These are phyloP conservation scores for Lordiphosa collinella DNA, from an alignment of 1,140 invertebrate genomes.

Conservation along the genomic window DNA sequence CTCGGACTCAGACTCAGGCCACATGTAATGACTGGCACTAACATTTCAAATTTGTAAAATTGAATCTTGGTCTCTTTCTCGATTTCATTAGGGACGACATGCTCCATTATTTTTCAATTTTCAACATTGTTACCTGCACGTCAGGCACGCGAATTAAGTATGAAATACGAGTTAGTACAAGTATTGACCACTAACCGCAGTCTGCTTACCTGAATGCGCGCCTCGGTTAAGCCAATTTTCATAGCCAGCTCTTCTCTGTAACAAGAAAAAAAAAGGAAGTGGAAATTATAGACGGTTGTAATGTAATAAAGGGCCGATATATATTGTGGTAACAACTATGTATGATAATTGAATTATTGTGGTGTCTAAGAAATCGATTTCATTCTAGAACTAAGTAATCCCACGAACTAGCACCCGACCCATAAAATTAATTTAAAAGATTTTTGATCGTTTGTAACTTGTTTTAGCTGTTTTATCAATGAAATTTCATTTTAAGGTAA, in stretches of 20 bases:
- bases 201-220: conserved; percentile 94
- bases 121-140: conserved; percentile 68
- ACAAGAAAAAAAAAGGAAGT: conserved; percentile 26
- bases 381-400: too few species aligned
- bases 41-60: conserved; percentile 18
- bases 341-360: too few species aligned
- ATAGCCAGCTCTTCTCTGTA: conserved; percentile 97
- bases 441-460: too few species aligned
- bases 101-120: conserved; percentile 76
- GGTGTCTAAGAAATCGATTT: too few species aligned
- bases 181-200: conserved; percentile 9
- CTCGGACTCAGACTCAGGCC: conserved; percentile 15
- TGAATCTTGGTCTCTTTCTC: conserved; percentile 11
- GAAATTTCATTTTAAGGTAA: too few species aligned
- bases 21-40: conserved; percentile 54
- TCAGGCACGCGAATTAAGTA: conserved; percentile 58
- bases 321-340: neutral
- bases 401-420: too few species aligned
- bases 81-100: conserved; percentile 69
- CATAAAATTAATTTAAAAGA: too few species aligned
- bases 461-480: too few species aligned
- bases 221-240: conserved; percentile 98
- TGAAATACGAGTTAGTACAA: conserved; percentile 22
- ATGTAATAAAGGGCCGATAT: neutral
- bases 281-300: conserved; percentile 13